phyloP scores from a whole-genome alignment of 2,888 invertebrate species.

The Himalopsyche tibetana region DNA sequence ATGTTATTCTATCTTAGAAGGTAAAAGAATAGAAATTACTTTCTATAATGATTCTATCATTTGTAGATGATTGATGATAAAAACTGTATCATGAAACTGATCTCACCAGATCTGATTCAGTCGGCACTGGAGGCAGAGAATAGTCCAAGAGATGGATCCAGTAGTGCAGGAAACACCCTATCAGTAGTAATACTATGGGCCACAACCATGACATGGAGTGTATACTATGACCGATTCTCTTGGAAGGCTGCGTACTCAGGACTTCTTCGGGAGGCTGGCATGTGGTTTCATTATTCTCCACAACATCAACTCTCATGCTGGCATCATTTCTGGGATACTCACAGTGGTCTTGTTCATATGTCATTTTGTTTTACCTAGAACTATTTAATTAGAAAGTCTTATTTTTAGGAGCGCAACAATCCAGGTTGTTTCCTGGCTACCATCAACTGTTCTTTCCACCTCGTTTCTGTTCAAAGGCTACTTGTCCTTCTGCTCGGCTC shows the following conservation, averaged over 20 bases:
- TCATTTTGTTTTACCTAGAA: background rate
- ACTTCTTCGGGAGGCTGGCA: background rate
- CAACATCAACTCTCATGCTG: background rate
- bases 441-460: too few species aligned
- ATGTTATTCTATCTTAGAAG: too few species aligned
- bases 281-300: background rate
- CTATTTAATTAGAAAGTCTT: background rate
- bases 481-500: too few species aligned
- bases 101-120: constrained; percentile 50
- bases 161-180: constrained; percentile 56
- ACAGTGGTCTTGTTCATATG: background rate
- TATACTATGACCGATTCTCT: constrained; percentile 25
- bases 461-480: too few species aligned
- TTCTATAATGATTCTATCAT: too few species aligned
- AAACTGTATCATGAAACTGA: background rate
- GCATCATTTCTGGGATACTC: constrained; percentile 11
- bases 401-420: too few species aligned
- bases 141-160: constrained; percentile 54
- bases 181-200: constrained; percentile 50
- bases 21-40: too few species aligned
- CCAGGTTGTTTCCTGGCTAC: too few species aligned
- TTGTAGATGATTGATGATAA: too few species aligned
- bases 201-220: constrained; percentile 60
- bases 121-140: constrained; percentile 48
- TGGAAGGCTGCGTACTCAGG: background rate